These are phyloP conservation scores for Xylophagus ater DNA, from an alignment of 2,888 invertebrate genomes.

Conservation along the genomic window DNA sequence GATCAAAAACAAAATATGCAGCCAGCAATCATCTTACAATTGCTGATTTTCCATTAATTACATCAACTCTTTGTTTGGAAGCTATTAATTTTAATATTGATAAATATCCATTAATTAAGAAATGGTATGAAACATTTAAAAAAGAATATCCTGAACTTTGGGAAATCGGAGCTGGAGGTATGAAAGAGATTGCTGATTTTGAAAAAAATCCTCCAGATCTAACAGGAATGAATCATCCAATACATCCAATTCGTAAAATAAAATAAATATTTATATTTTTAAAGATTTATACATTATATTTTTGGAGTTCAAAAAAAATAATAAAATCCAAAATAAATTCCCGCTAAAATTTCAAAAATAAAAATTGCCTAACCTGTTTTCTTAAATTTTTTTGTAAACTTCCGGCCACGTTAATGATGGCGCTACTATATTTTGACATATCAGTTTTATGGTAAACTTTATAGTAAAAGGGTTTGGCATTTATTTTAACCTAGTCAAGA, in stretches of 20 bases:
- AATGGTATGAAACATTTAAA: slow-evolving; percentile 65
- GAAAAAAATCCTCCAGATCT: slow-evolving; percentile 63
- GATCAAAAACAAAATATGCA: slow-evolving; percentile 50
- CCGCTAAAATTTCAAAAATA: no score
- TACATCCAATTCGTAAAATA: slow-evolving; percentile 55
- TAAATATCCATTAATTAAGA: slow-evolving; percentile 45
- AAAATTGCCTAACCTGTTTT: no score
- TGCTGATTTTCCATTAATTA: slow-evolving; percentile 60
- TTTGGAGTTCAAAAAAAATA: no score
- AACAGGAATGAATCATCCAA: slow-evolving; percentile 57
- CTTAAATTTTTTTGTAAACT: no score
- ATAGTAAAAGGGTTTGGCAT: no score
- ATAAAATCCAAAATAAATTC: no score
- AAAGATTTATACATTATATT: no score
- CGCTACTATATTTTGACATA: no score
- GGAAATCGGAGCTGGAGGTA: slow-evolving; percentile 55
- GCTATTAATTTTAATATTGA: slow-evolving; percentile 55
- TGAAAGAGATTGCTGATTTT: slow-evolving; percentile 56
- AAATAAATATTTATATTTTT: no score
- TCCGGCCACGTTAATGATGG: no score
- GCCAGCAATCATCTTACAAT: slow-evolving; percentile 60
- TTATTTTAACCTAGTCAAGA: no score
- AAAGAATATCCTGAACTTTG: slow-evolving; percentile 54
- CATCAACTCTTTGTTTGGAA: slow-evolving; percentile 62
- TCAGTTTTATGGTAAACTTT: no score